These are phyloP conservation scores for Centropyge bicolor DNA, from an alignment of 2,797 vertebrate species.

Conservation along the genomic window DNA sequence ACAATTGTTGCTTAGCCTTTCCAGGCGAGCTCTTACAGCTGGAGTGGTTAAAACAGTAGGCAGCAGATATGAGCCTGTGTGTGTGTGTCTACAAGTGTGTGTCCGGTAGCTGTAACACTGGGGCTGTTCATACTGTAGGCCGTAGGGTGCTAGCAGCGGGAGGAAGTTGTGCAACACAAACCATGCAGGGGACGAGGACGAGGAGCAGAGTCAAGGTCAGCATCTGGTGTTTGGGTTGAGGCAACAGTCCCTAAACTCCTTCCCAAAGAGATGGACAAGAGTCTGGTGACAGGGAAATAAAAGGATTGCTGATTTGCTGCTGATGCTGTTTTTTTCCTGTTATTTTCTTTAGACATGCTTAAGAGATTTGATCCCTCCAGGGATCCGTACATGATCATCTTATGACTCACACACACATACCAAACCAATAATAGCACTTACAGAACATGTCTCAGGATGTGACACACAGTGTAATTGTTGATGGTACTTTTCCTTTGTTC, in stretches of 20 bases:
- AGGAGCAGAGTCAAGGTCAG: slow-evolving; percentile 41
- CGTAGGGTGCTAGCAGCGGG: slow-evolving; percentile 53
- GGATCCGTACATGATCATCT: background rate
- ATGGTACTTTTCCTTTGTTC: background rate
- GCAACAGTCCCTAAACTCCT: slow-evolving; percentile 29
- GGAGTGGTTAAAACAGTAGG: slow-evolving; percentile 50
- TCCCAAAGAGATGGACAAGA: slow-evolving; percentile 14
- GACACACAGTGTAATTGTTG: background rate
- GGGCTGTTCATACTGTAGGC: slow-evolving; percentile 43
- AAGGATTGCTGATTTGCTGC: slow-evolving; percentile 14
- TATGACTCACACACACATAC: background rate
- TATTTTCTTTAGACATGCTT: background rate
- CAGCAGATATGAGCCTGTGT: slow-evolving; percentile 25
- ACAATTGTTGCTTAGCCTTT: slow-evolving; percentile 42
- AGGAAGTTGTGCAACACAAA: slow-evolving; percentile 52
- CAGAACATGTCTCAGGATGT: background rate
- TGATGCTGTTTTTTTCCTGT: background rate
- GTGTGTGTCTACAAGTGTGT: slow-evolving; percentile 9
- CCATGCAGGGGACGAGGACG: slow-evolving; percentile 5
- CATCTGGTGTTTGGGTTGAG: slow-evolving; percentile 59
- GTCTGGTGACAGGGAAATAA: slow-evolving; percentile 44
- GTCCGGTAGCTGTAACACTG: slow-evolving; percentile 36
- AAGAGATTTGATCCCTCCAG: background rate
- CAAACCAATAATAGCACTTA: background rate
- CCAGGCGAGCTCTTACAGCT: slow-evolving; percentile 34